These are phyloP conservation scores for Leucozona laternaria DNA, from an alignment of 2,888 invertebrate genomes.

Conservation along the genomic window DNA sequence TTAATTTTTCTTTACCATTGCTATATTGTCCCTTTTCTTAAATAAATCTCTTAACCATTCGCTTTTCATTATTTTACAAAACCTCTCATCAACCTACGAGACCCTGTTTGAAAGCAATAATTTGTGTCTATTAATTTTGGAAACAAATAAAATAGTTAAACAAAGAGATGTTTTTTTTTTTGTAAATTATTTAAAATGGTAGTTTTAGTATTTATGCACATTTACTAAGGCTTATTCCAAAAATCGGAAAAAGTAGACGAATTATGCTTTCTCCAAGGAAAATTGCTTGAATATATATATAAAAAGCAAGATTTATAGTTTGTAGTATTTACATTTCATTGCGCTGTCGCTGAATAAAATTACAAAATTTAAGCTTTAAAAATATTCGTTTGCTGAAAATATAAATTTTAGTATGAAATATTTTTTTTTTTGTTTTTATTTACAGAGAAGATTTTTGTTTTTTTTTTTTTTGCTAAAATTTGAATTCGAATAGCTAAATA, in stretches of 20 bases:
- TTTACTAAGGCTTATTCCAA: slow-evolving; percentile 75
- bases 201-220: slow-evolving; percentile 66
- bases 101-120: slow-evolving; percentile 65
- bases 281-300: slow-evolving; percentile 45
- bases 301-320: slow-evolving; percentile 54
- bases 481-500: slow-evolving; percentile 67
- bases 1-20: slow-evolving; percentile 77
- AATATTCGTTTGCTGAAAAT: slow-evolving; percentile 3
- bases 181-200: slow-evolving; percentile 40
- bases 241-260: slow-evolving; percentile 75
- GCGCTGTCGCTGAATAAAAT: slow-evolving; percentile 37
- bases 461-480: slow-evolving; percentile 36
- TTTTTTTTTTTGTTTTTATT: slow-evolving; percentile 75
- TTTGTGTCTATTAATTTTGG: slow-evolving; percentile 17
- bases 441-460: slow-evolving; percentile 56
- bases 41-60: slow-evolving; percentile 44
- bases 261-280: slow-evolving; percentile 64
- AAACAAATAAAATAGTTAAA: slow-evolving; percentile 37
- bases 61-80: slow-evolving; percentile 20
- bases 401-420: slow-evolving; percentile 25
- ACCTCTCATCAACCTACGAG: slow-evolving; percentile 48
- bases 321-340: slow-evolving; percentile 60
- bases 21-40: slow-evolving; percentile 82
- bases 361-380: slow-evolving; percentile 7
- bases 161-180: slow-evolving; percentile 19